A percentile compares a stretch with the other conserved stretches of the same genome.
Conservation (phyloP, 2,113 vertebrate species). For the Gallinago undulata region DNA sequence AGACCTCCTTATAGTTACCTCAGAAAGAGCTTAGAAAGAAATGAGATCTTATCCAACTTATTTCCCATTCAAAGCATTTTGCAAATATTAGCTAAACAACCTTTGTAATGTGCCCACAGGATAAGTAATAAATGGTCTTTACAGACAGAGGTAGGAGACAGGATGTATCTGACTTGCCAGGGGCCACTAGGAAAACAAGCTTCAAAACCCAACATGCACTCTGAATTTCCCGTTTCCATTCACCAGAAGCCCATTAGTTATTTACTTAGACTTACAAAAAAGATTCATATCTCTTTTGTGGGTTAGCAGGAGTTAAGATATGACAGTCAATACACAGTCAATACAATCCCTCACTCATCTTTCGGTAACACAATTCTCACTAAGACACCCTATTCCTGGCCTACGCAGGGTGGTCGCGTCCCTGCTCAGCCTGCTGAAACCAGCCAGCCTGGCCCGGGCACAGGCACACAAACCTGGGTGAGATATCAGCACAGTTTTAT, state of each 20-base stretch:
- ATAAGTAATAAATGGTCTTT: not conserved
- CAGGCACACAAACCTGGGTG: rapidly evolving
- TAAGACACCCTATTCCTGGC: not conserved
- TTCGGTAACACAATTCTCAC: rapidly evolving
- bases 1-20: not conserved
- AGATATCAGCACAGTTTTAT: rapidly evolving
- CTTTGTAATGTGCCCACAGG: not conserved
- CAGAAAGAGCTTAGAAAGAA: not conserved
- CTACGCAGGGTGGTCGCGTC: rapidly evolving
- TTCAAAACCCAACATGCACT: not conserved
- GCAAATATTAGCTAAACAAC: not conserved
- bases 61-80: not conserved
- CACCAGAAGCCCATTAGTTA: not conserved
- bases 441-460: rapidly evolving
- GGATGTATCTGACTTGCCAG: not conserved
- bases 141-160: not conserved
- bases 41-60: not conserved
- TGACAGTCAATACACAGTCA: not conserved
- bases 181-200: not conserved
- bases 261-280: not conserved
- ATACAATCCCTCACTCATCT: not conserved
- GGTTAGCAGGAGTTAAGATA: not conserved
- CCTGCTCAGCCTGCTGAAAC: rapidly evolving
- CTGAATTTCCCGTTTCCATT: not conserved
- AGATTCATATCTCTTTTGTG: rapidly evolving